phyloP scores from a whole-genome alignment of 2,113 vertebrate species.

The Diadophis punctatus region DNA sequence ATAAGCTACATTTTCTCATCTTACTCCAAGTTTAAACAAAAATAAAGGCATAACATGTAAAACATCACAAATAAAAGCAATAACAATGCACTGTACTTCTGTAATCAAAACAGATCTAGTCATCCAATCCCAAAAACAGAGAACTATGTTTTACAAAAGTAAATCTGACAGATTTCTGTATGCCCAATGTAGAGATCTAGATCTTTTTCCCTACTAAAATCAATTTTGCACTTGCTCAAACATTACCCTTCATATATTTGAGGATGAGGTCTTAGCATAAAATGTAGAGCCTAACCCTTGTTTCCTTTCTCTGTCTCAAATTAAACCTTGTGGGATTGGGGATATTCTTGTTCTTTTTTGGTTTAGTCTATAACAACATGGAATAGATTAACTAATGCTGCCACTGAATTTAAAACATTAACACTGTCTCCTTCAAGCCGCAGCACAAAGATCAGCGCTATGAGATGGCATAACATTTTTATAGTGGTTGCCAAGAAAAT shows the following conservation, averaged over 20 bases:
- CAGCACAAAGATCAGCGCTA: conserved; percentile 29
- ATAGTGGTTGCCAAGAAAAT: conserved; percentile 63
- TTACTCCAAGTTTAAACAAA: background rate
- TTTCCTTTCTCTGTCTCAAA: background rate
- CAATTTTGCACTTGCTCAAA: background rate
- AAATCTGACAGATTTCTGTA: background rate
- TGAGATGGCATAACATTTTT: conserved; percentile 58
- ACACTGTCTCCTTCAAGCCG: conserved; percentile 30
- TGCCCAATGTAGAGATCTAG: no score
- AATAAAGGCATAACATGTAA: background rate
- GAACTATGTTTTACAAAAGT: background rate
- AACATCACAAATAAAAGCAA: background rate
- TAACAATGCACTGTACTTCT: background rate
- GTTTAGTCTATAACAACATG: background rate
- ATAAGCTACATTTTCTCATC: no score
- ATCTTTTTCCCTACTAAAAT: background rate
- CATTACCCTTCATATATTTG: accelerated
- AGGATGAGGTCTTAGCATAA: accelerated
- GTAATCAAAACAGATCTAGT: background rate
- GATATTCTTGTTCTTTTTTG: background rate
- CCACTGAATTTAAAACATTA: conserved; percentile 32
- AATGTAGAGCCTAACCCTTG: background rate
- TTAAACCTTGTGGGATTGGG: background rate
- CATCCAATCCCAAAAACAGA: background rate
- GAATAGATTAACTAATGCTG: accelerated